A percentile compares a stretch with the other conserved stretches of the same genome.
These are phyloP conservation scores for Temnothorax longispinosus DNA, from an alignment of 1,140 invertebrate genomes.

Conservation along the genomic window DNA sequence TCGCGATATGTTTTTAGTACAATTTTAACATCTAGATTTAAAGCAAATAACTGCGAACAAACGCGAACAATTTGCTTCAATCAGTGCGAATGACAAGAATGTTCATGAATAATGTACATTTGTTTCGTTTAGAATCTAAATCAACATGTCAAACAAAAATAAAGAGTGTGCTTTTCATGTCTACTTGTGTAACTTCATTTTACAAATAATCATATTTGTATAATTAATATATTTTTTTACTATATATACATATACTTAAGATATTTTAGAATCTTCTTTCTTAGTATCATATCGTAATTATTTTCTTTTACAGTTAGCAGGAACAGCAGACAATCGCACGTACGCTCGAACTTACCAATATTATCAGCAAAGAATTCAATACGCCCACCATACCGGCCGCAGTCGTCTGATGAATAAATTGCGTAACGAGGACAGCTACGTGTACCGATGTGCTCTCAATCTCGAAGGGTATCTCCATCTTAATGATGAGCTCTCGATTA, in stretches of 20 bases:
- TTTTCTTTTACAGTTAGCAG: neutral
- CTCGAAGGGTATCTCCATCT: constrained; percentile 63
- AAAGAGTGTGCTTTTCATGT: neutral
- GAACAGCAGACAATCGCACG: neutral
- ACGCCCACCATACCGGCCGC: constrained; percentile 12
- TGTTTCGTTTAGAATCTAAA: neutral
- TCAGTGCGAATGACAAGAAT: neutral
- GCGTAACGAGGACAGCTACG: constrained; percentile 35
- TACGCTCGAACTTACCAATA: constrained; percentile 35
- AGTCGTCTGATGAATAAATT: constrained; percentile 48
- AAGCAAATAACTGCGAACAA: neutral
- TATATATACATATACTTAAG: neutral
- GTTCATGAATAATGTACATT: neutral
- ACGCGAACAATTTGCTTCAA: neutral
- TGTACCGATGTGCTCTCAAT: constrained; percentile 5
- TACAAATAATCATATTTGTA: neutral
- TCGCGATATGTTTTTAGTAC: neutral
- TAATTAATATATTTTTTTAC: neutral
- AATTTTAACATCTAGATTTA: neutral
- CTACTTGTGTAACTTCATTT: neutral
- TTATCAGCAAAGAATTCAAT: constrained; percentile 48
- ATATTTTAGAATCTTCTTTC: neutral
- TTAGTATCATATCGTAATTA: neutral
- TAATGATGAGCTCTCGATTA: constrained; percentile 37
- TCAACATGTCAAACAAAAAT: neutral